phyloP scores from a whole-genome alignment of 2,888 invertebrate genomes.

The Bembecia ichneumoniformis region DNA sequence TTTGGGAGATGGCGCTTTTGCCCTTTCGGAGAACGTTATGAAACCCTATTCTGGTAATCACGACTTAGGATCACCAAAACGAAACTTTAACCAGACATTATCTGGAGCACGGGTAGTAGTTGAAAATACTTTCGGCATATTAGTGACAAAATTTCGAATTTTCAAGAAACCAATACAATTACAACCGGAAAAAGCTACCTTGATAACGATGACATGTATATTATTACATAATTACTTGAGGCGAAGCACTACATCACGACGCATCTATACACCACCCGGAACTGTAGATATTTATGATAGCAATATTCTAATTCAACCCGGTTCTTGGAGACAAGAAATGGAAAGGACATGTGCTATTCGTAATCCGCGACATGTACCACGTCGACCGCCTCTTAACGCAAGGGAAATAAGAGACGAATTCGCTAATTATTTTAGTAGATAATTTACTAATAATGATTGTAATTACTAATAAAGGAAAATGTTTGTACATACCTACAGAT shows the following conservation, averaged over 20 bases:
- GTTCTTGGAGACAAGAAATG: constrained; percentile 10
- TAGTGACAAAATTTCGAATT: constrained; percentile 12
- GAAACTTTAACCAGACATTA: constrained; percentile 15
- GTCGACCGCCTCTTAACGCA: neutral
- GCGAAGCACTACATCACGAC: constrained; percentile 8
- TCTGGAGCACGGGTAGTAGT: constrained; percentile 10
- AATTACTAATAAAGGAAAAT: neutral
- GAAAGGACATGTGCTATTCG: constrained; percentile 5
- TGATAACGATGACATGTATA: no score
- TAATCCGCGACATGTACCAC: constrained; percentile 1
- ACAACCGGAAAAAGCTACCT: constrained; percentile 6
- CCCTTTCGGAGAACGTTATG: constrained; percentile 13
- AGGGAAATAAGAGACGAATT: neutral
- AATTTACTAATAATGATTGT: neutral
- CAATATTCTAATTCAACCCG: constrained; percentile 4
- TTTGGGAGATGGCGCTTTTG: constrained; percentile 15
- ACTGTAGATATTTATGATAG: constrained; percentile 9
- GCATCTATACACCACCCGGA: constrained; percentile 9
- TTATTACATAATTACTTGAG: no score
- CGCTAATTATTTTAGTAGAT: neutral
- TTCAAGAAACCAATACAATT: constrained; percentile 10
- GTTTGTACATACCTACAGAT: no score
- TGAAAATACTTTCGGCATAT: constrained; percentile 14
- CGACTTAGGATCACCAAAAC: constrained; percentile 10
- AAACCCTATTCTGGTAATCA: constrained; percentile 16